Conservation (phyloP, 1,140 invertebrate genomes). For the Leptinotarsa lineolata region DNA sequence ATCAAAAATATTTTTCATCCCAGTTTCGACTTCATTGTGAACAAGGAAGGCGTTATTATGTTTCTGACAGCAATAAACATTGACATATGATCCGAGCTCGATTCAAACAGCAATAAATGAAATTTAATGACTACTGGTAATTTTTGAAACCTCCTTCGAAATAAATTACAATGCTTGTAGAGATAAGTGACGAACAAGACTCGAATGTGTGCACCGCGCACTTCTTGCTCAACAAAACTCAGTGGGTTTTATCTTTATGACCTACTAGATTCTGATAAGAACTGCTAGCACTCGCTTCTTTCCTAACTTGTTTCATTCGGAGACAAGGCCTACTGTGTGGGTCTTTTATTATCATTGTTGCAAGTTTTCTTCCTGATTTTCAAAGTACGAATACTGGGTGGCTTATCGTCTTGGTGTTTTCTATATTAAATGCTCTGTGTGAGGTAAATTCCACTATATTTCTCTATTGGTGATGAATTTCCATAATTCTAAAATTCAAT, state of each 20-base stretch:
- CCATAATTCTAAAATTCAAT: no score
- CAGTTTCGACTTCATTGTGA: no score
- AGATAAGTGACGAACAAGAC: slow-evolving; percentile 1
- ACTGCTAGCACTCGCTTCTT: slow-evolving; percentile 10
- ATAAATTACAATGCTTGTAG: slow-evolving; percentile 6
- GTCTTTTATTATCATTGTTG: neutral
- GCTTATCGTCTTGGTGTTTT: no score
- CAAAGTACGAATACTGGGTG: no score
- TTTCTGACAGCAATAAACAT: no score
- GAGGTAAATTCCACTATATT: no score
- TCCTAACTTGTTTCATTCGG: slow-evolving; percentile 1
- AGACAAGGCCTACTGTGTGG: slow-evolving; percentile 10
- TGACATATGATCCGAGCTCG: slow-evolving; percentile 1
- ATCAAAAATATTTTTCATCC: no score
- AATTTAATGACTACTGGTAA: neutral
- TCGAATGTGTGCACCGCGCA: slow-evolving; percentile 12
- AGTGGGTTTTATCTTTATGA: slow-evolving; percentile 26
- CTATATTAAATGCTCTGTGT: no score
- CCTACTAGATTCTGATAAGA: slow-evolving; percentile 27
- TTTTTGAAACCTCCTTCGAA: neutral
- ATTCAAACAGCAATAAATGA: neutral
- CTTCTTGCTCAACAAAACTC: slow-evolving; percentile 17
- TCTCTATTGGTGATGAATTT: no score
- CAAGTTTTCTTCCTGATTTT: no score
- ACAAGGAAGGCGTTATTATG: no score